Evolutionary conservation across 2,113 vertebrate genomes (phyloP).

Genomic region (Chrysemys picta): DNA sequence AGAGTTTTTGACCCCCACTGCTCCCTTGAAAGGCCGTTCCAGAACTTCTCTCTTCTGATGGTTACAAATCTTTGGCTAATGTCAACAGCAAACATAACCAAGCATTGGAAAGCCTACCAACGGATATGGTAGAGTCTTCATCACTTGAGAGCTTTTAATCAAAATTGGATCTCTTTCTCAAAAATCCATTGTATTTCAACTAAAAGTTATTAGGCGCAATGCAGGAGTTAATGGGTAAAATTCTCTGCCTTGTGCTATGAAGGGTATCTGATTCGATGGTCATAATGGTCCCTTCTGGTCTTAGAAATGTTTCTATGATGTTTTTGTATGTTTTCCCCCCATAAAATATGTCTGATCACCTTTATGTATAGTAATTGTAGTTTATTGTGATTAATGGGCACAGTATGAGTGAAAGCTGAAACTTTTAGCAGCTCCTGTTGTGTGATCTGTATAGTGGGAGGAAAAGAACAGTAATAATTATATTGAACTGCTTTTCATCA

Average conservation of each 20-base stretch:
- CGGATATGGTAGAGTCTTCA: neutral
- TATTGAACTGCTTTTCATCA: neutral
- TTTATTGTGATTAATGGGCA: neutral
- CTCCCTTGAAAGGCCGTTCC: neutral
- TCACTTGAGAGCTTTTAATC: neutral
- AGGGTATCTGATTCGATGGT: rapidly evolving
- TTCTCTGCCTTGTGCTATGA: rapidly evolving
- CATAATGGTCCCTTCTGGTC: rapidly evolving
- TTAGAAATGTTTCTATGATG: rapidly evolving
- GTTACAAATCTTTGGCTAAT: neutral
- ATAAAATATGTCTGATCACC: rapidly evolving
- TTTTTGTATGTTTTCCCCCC: neutral
- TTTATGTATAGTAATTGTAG: neutral
- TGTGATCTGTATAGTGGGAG: neutral
- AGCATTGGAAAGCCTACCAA: neutral
- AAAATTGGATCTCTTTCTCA: neutral
- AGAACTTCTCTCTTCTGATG: neutral
- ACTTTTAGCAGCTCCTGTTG: neutral
- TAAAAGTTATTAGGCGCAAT: rapidly evolving
- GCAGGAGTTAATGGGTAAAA: rapidly evolving
- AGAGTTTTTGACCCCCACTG: neutral
- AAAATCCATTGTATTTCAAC: rapidly evolving
- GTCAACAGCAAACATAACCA: neutral
- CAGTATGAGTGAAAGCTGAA: neutral
- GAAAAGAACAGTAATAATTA: neutral